phyloP scores from a whole-genome alignment of 2,888 invertebrate genomes.

The Anorthoa munda region DNA sequence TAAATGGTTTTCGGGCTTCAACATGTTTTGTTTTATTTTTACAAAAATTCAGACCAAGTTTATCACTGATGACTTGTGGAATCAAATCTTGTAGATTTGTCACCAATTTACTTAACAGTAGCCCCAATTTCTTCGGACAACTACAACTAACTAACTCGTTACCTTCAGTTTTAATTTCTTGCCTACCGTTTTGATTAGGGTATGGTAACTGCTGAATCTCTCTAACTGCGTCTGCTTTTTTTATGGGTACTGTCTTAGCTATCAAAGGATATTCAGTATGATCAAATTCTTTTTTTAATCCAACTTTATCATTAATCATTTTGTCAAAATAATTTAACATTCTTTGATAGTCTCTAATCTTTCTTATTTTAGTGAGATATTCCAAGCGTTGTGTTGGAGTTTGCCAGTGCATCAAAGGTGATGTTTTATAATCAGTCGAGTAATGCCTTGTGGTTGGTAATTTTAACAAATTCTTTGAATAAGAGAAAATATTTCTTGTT shows the following conservation, averaged over 20 bases:
- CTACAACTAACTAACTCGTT: conserved; percentile 64
- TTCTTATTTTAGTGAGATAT: conserved; percentile 81
- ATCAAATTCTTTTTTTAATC: conserved; percentile 55
- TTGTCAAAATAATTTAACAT: conserved; percentile 83
- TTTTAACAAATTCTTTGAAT: conserved; percentile 75
- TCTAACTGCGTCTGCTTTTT: conserved; percentile 16
- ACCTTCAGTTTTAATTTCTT: conserved; percentile 3
- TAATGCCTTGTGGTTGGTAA: conserved; percentile 74
- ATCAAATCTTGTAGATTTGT: conserved; percentile 71
- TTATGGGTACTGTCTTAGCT: conserved; percentile 33
- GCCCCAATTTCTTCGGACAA: conserved; percentile 73
- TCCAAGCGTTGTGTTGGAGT: conserved; percentile 80
- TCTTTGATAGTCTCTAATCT: conserved; percentile 82
- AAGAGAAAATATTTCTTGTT: conserved; percentile 74
- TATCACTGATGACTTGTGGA: conserved; percentile 55
- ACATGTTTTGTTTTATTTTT: neutral
- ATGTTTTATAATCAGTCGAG: conserved; percentile 78
- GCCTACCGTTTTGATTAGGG: neutral
- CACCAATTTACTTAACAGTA: conserved; percentile 73
- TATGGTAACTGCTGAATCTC: conserved; percentile 18
- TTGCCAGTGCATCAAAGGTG: conserved; percentile 76
- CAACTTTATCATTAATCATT: conserved; percentile 79
- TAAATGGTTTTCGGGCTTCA: neutral
- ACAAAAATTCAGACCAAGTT: neutral
- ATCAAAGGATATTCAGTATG: conserved; percentile 57